Percentiles rank a stretch among this genome's conserved stretches.
These are phyloP conservation scores for Rhagonycha fulva DNA, from an alignment of 2,888 invertebrate species.

Conservation along the genomic window DNA sequence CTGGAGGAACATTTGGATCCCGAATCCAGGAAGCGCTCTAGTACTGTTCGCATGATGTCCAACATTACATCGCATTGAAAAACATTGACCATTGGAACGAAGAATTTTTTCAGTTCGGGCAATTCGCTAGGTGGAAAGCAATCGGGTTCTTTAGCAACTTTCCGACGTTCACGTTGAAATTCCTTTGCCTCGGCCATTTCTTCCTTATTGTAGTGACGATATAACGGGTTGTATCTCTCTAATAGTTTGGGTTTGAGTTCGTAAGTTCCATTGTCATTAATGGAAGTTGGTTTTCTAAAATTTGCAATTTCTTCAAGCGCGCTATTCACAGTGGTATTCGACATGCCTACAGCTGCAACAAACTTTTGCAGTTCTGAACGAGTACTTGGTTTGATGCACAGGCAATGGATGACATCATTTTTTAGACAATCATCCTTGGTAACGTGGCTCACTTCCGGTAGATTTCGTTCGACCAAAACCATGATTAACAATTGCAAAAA, in stretches of 20 bases:
- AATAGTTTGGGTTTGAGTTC: slow-evolving; percentile 84
- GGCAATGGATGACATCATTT: slow-evolving; percentile 94
- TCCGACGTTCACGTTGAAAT: slow-evolving; percentile 82
- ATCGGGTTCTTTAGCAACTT: slow-evolving; percentile 75
- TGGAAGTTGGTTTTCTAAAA: slow-evolving; percentile 80
- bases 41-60: slow-evolving; percentile 76
- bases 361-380: slow-evolving; percentile 94
- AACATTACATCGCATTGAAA: slow-evolving; percentile 90
- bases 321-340: slow-evolving; percentile 81
- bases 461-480: slow-evolving; percentile 70
- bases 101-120: slow-evolving; percentile 77
- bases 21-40: slow-evolving; percentile 75
- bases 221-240: slow-evolving; percentile 92
- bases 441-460: slow-evolving; percentile 80
- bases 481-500: slow-evolving; percentile 86
- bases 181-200: slow-evolving; percentile 91
- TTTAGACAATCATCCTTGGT: slow-evolving; percentile 81
- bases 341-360: slow-evolving; percentile 81
- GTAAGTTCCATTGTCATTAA: slow-evolving; percentile 83
- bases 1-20: slow-evolving; percentile 83
- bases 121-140: slow-evolving; percentile 90
- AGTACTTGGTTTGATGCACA: slow-evolving; percentile 92
- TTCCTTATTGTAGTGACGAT: slow-evolving; percentile 95
- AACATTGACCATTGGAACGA: slow-evolving; percentile 79
- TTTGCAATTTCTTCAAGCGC: slow-evolving; percentile 88